Evolutionary conservation across 2,888 invertebrate species (phyloP).

Genomic region (Caenorhabditis afra): DNA sequence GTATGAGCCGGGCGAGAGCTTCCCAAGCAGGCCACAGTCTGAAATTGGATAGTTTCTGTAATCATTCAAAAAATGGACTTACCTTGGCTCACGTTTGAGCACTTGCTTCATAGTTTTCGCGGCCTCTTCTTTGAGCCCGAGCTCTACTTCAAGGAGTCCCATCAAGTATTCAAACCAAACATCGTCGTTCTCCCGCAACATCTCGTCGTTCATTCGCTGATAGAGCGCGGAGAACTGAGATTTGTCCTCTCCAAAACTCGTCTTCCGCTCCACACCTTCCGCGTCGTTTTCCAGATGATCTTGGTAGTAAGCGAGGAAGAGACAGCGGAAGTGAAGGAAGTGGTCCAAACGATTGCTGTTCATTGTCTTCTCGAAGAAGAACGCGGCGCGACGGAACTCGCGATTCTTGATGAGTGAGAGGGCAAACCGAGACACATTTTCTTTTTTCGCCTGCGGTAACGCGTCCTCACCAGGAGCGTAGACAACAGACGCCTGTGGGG

Average conservation of each 20-base stretch:
- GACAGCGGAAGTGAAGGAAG: constrained; percentile 83
- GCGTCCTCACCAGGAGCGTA: constrained; percentile 2
- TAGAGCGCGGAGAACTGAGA: constrained; percentile 8
- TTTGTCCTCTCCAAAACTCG: constrained; percentile 42
- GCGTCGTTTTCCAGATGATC: constrained; percentile 68
- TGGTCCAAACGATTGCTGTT: constrained; percentile 86
- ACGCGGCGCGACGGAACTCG: constrained; percentile 81
- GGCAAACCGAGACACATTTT: constrained; percentile 36
- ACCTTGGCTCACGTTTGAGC: constrained; percentile 64
- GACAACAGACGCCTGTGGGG: neutral
- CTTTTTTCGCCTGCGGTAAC: constrained; percentile 3
- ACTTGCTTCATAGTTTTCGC: constrained; percentile 43
- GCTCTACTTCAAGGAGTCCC: constrained; percentile 54
- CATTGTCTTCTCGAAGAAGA: constrained; percentile 82
- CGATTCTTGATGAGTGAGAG: constrained; percentile 40
- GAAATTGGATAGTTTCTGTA: neutral
- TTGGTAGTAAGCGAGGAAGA: constrained; percentile 66
- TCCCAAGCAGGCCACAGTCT: constrained; percentile 96
- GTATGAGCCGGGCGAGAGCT: constrained; percentile 89
- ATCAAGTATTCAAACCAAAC: constrained; percentile 52
- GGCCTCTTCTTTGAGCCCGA: constrained; percentile 55
- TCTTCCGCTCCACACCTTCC: constrained; percentile 67
- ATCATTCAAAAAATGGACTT: neutral
- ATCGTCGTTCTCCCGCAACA: constrained; percentile 44
- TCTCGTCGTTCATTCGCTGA: constrained; percentile 56